Base-by-base conservation (phyloP, 2,113 vertebrate genomes). In the Lucifuga dentata region DNA sequence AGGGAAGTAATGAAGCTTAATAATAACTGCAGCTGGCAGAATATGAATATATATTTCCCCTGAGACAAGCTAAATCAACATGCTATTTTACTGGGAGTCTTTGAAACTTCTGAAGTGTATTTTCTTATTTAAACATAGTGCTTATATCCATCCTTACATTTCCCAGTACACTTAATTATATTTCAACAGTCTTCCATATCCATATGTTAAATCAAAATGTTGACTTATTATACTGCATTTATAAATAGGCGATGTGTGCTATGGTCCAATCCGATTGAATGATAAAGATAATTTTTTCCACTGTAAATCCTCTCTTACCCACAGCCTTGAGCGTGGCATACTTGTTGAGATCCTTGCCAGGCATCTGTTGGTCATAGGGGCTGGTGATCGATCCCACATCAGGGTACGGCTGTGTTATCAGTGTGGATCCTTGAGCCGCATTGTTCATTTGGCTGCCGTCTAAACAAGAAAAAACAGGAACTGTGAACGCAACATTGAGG, bases 251-350 rank as follows among this genome's bases (percentile, higher is more conserved):
- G 20, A 58, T 55, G 11, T 49, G 55, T 59, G 41, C 15, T 19
- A 45, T 21, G 13, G n/a, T 20, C 15, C 56, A 52, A 49, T 74
- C 16, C 58, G 46, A 77, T 51, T 0, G 60, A 63, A 43, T n/a
- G 24, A 29, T 17, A 9, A 62, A 32, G 5, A 11, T 2, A 5
- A 51, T 26, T 59, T 35, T 46, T 29, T 13, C 23, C 33, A 15
- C 29, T 20, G 15, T 19, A 55, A 73, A 71, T 26, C 36, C 10
- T n/a, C 3, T 78, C 96, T 97, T 91, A 97, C 96, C 96, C 0
- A 97, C 95, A 35, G 95, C 95, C 89, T 97, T 98, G 0, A 98
- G 89, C 11, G 96, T 96, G 71, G 95, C 94, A 0, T 97, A 98
- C 76, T 96, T 95, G 92, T 95, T 98, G 40, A 97, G 92, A 7